Conservation (phyloP, 30 jellyfish, hydroid and myxozoan genomes). For the Haliclystus octoradiatus region DNA sequence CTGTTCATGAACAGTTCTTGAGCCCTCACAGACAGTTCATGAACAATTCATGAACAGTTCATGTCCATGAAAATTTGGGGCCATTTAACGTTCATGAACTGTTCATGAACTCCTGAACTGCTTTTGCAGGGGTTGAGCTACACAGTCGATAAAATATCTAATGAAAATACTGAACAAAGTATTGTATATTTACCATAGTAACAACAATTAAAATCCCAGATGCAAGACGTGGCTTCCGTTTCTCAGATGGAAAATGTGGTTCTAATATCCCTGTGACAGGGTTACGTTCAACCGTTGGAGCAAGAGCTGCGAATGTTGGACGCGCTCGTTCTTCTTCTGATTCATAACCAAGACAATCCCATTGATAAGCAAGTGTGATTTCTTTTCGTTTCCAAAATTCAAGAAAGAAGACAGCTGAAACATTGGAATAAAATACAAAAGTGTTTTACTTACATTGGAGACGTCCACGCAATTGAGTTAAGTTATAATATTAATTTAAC, state of each 20-base stretch:
- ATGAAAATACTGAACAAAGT: too few relatives aligned
- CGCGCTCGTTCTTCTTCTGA: conserved; percentile 96
- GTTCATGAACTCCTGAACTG: too few relatives aligned
- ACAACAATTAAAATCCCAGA: conserved; percentile 86
- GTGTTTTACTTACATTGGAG: neutral
- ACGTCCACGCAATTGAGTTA: too few relatives aligned
- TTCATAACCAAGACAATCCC: conserved; percentile 98
- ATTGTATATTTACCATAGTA: conserved; percentile 87
- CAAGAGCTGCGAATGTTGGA: conserved; percentile 98
- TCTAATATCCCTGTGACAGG: conserved; percentile 97
- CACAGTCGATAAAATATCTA: too few relatives aligned
- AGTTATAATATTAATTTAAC: too few relatives aligned
- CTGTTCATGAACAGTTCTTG: too few relatives aligned
- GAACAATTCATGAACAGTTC: too few relatives aligned
- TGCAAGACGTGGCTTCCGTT: conserved; percentile 76
- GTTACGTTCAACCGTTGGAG: conserved; percentile 97
- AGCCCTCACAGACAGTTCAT: too few relatives aligned
- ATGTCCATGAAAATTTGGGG: too few relatives aligned
- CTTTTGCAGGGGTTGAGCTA: too few relatives aligned
- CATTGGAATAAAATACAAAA: conserved; percentile 1
- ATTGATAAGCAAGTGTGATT: conserved; percentile 91
- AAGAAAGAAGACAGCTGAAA: conserved; percentile 86
- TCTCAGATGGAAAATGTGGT: conserved; percentile 94
- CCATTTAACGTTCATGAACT: too few relatives aligned
- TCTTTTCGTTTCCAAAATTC: conserved; percentile 98